A percentile compares a stretch with the other conserved stretches of the same genome.
Evolutionary conservation across 2,113 vertebrate genomes (phyloP).

Genomic region (Periophthalmus modestus): DNA sequence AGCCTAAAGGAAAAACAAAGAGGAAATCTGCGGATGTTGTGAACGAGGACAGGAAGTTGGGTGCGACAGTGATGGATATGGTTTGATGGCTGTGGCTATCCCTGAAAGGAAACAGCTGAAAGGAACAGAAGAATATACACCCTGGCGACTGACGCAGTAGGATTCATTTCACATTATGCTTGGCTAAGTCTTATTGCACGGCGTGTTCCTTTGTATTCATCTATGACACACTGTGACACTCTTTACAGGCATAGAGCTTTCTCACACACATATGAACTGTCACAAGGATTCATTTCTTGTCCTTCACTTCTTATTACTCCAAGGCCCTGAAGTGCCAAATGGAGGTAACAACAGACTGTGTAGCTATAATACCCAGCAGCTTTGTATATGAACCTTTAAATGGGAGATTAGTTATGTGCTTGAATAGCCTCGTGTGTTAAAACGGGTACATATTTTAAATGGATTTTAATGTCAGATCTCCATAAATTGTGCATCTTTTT

Average conservation of each 20-base stretch:
- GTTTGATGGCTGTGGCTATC: neutral
- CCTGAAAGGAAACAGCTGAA: conserved; percentile 2
- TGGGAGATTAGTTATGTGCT: conserved; percentile 50
- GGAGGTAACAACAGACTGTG: conserved; percentile 42
- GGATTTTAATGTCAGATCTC: conserved; percentile 45
- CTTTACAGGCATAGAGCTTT: conserved; percentile 13
- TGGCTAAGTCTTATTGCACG: neutral
- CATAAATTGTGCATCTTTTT: conserved; percentile 14
- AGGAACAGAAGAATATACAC: neutral
- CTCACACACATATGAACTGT: conserved; percentile 48
- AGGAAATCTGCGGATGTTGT: neutral
- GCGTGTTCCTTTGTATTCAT: conserved; percentile 10
- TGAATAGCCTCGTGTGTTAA: conserved; percentile 38
- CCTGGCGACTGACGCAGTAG: neutral
- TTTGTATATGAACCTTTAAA: conserved; percentile 24
- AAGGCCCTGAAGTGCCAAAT: neutral
- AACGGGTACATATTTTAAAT: conserved; percentile 52
- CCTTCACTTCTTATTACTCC: conserved; percentile 36
- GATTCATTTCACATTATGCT: conserved; percentile 2
- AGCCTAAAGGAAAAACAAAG: neutral
- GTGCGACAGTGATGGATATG: neutral
- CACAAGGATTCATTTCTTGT: conserved; percentile 53
- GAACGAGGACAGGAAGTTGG: neutral
- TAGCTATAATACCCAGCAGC: conserved; percentile 35
- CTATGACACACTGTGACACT: neutral